phyloP scores from a whole-genome alignment of 2,797 vertebrate species.

The Mormyrops attenuatus region DNA sequence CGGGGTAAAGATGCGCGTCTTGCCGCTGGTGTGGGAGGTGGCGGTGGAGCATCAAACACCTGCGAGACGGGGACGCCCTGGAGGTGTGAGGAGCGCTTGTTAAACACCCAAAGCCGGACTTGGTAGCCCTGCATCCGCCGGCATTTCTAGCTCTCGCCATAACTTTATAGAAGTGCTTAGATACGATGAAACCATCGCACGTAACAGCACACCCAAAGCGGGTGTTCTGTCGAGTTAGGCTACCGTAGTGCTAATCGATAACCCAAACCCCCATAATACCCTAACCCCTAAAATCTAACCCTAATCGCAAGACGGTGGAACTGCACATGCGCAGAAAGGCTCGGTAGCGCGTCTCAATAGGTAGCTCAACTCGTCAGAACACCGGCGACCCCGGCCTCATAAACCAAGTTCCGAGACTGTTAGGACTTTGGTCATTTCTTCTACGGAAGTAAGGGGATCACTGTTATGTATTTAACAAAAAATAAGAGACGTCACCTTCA shows the following conservation, averaged over 20 bases:
- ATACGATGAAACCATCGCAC: neutral
- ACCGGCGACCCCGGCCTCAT: neutral
- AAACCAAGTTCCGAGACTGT: neutral
- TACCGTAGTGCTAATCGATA: too few relatives aligned
- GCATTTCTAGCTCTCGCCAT: neutral
- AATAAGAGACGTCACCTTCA: neutral
- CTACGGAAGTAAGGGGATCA: neutral
- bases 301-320: too few relatives aligned
- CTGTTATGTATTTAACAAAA: neutral
- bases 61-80: neutral
- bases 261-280: too few relatives aligned
- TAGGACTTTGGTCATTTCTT: neutral
- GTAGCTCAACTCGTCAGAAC: too few relatives aligned
- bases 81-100: neutral
- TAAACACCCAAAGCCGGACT: neutral
- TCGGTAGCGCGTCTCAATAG: too few relatives aligned
- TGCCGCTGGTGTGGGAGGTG: neutral
- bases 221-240: too few relatives aligned
- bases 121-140: neutral
- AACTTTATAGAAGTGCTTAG: neutral
- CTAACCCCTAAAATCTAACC: too few relatives aligned
- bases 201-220: neutral
- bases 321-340: too few relatives aligned
- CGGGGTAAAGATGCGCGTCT: neutral
- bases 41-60: neutral